phyloP scores from a whole-genome alignment of 2,888 invertebrate genomes.

The Chrysolina oricalcia region DNA sequence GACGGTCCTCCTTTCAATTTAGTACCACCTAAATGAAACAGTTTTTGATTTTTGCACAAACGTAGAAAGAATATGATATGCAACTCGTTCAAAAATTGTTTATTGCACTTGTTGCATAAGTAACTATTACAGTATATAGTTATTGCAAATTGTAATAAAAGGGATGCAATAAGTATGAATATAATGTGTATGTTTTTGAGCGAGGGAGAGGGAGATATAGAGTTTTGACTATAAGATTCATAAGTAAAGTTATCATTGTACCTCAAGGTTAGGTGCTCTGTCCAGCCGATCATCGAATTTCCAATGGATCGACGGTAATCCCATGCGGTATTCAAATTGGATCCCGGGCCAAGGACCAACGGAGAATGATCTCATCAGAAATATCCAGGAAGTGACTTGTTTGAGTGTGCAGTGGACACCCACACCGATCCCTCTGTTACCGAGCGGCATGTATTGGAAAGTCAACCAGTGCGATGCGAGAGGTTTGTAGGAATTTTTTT shows the following conservation, averaged over 20 bases:
- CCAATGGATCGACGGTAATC: constrained; percentile 79
- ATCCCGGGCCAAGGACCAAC: constrained; percentile 73
- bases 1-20: too few relatives aligned
- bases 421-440: constrained; percentile 77
- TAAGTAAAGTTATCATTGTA: background rate
- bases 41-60: too few relatives aligned
- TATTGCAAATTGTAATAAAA: too few relatives aligned
- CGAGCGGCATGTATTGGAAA: constrained; percentile 83
- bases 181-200: too few relatives aligned
- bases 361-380: constrained; percentile 61
- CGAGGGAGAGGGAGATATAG: too few relatives aligned
- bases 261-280: constrained; percentile 75
- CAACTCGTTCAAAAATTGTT: too few relatives aligned
- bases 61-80: too few relatives aligned
- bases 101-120: too few relatives aligned
- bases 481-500: constrained; percentile 32
- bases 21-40: too few relatives aligned
- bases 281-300: constrained; percentile 71
- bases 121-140: too few relatives aligned
- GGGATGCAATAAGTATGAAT: too few relatives aligned
- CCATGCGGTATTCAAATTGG: constrained; percentile 78
- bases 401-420: constrained; percentile 80
- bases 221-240: too few relatives aligned
- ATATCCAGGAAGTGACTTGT: constrained; percentile 67
- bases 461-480: constrained; percentile 77